Conservation (phyloP, 2,113 vertebrate species). For the Otis tarda region DNA sequence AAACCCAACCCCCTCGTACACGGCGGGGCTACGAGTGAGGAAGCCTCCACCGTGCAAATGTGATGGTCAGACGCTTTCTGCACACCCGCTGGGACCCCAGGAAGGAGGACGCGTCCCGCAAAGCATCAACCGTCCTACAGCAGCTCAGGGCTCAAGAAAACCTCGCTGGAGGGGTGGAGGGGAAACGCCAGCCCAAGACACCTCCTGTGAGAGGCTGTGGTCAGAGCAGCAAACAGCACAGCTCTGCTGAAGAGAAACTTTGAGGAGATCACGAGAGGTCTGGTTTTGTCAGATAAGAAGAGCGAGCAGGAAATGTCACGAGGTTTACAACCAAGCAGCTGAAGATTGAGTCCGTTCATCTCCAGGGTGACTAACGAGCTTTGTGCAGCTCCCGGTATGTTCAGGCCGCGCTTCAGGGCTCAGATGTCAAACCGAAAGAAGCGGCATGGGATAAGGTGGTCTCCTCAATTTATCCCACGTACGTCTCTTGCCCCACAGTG, state of each 20-base stretch:
- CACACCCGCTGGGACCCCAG: fast-evolving
- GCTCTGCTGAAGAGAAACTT: neutral
- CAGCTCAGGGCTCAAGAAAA: neutral
- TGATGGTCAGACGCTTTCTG: neutral
- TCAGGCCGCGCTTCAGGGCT: neutral
- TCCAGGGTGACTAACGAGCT: neutral
- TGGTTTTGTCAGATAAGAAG: neutral
- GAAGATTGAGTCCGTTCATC: neutral
- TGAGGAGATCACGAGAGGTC: neutral
- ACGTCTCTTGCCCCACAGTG: neutral
- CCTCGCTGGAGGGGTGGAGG: neutral
- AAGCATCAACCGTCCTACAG: neutral
- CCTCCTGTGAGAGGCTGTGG: neutral
- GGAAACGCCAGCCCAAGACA: neutral
- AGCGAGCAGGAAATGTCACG: neutral
- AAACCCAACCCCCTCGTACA: neutral
- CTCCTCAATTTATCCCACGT: neutral
- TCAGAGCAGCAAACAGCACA: neutral
- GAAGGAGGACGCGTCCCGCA: fast-evolving
- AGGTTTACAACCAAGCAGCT: neutral
- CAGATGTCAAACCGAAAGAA: neutral
- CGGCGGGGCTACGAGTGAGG: fast-evolving
- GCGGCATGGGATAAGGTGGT: neutral
- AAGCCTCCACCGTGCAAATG: neutral
- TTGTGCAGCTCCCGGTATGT: fast-evolving